Evolutionary conservation across 2,113 vertebrate genomes (phyloP).

Genomic region (Bubo blakistoni): DNA sequence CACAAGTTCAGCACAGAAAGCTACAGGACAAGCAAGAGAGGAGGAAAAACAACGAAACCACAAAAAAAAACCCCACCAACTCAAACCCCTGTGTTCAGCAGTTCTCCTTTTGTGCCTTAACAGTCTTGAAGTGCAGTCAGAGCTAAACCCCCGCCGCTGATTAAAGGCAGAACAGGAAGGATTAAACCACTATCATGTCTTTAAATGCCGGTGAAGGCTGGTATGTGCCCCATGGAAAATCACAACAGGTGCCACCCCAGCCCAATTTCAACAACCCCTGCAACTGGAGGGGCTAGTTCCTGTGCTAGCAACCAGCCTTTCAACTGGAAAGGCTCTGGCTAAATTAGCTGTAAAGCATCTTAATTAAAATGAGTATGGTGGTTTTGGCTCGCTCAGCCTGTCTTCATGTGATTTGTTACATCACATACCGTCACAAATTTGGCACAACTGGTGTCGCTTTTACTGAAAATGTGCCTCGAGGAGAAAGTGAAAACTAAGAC

Average conservation of each 20-base stretch:
- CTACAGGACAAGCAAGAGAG: constrained; percentile 19
- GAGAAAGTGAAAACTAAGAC: not conserved
- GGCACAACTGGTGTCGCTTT: not conserved
- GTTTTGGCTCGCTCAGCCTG: constrained; percentile 25
- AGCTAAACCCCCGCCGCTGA: constrained; percentile 18
- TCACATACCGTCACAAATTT: constrained; percentile 33
- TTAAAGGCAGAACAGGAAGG: constrained; percentile 67
- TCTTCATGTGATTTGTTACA: constrained; percentile 48
- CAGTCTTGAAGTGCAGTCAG: not conserved
- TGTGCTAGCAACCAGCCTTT: constrained; percentile 55
- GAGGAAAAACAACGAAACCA: not conserved
- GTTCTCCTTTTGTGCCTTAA: not conserved
- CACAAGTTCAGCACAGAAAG: constrained; percentile 16
- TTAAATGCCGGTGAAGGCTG: constrained; percentile 43
- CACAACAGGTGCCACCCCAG: constrained; percentile 69
- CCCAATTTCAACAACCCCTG: constrained; percentile 48
- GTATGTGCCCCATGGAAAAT: constrained; percentile 66
- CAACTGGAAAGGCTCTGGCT: constrained; percentile 61
- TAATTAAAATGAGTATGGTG: constrained; percentile 68
- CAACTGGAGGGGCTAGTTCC: constrained; percentile 47
- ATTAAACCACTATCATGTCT: constrained; percentile 73
- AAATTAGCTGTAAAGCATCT: constrained; percentile 65
- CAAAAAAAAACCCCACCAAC: not conserved
- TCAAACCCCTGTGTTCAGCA: not conserved
- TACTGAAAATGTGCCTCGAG: accelerated